phyloP scores from a whole-genome alignment of 2,113 vertebrate genomes.

The Myiozetetes cayanensis region DNA sequence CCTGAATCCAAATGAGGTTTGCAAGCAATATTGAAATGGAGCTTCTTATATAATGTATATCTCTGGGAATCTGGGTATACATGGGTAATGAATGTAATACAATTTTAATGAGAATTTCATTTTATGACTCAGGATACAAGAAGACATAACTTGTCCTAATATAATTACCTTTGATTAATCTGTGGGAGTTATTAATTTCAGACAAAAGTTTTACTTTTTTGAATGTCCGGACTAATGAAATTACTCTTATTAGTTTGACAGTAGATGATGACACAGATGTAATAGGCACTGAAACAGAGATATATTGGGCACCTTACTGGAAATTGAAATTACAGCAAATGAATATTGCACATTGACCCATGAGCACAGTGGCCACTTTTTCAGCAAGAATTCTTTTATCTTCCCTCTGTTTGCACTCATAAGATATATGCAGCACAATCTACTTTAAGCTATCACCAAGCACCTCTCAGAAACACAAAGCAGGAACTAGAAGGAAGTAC shows the following conservation, averaged over 20 bases:
- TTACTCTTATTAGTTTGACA: constrained; percentile 56
- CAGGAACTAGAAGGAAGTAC: background rate
- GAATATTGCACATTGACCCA: constrained; percentile 18
- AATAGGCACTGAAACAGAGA: constrained; percentile 42
- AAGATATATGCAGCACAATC: background rate
- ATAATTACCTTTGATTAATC: constrained; percentile 73
- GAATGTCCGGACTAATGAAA: constrained; percentile 59
- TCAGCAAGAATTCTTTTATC: background rate
- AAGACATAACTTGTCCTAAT: constrained; percentile 67
- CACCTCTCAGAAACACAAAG: background rate
- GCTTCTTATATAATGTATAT: constrained; percentile 67
- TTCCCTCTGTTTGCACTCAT: background rate
- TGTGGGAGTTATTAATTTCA: constrained; percentile 70
- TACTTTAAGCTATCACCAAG: background rate
- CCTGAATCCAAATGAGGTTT: constrained; percentile 55
- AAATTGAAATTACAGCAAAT: constrained; percentile 30
- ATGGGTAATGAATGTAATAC: constrained; percentile 66
- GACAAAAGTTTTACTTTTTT: constrained; percentile 61
- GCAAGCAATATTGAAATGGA: constrained; percentile 31
- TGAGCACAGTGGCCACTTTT: background rate
- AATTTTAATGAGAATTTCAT: constrained; percentile 71
- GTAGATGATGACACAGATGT: constrained; percentile 43
- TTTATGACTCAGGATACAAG: constrained; percentile 66
- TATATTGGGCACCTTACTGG: constrained; percentile 30
- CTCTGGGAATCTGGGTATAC: constrained; percentile 67